Base-by-base conservation (phyloP, 2,113 vertebrate genomes). In the Stigmatopora nigra region DNA sequence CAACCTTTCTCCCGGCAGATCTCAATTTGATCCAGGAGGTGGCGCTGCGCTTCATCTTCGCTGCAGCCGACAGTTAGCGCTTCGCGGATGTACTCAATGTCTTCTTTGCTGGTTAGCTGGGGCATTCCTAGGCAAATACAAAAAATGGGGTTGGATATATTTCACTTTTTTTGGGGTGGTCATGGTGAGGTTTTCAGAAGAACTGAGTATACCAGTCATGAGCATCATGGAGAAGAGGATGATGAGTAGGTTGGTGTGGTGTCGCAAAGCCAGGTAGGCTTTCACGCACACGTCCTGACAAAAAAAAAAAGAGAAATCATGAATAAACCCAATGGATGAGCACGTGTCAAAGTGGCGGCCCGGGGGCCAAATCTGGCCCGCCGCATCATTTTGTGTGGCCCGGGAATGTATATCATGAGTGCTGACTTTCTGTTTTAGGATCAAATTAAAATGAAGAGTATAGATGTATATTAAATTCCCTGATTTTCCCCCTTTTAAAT, bases 171-270 rank as follows among this genome's bases (percentile, higher is more conserved):
- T 7, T 2, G 6, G 38, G 6, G 38, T 10, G 6, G 4, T 41
- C 38, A 41, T 41, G 7, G 7, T 4, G 38, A 8, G 25, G 12
- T 48, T 14, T 48, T 3, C 9, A 8, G 31, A 36, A 12, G 17
- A 45, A 44, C 15, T 22, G 13, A 35, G 0, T 83, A 88, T 83
- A 88, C 87, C 87, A 0, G 97, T 99, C 97, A 98, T 98, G 36
- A 98, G 88, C 97, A 99, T 98, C 97, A 99, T 99, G 82, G 96
- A 98, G 90, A 99, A 99, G 22, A 99, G 88, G 80, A 98, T 96
- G 89, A 98, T 97, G 82, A 99, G 92, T 46, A 98, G 90, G 89
- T 96, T 96, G 65, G 95, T 98, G 90, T 99, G 96, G 70, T 98
- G 95, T 12, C 96, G 92, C 51, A 99, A 94, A 49, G 95, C 93